These are phyloP conservation scores for Neodon shergylaensis DNA, from an alignment of 2,113 vertebrate species.

Conservation along the genomic window DNA sequence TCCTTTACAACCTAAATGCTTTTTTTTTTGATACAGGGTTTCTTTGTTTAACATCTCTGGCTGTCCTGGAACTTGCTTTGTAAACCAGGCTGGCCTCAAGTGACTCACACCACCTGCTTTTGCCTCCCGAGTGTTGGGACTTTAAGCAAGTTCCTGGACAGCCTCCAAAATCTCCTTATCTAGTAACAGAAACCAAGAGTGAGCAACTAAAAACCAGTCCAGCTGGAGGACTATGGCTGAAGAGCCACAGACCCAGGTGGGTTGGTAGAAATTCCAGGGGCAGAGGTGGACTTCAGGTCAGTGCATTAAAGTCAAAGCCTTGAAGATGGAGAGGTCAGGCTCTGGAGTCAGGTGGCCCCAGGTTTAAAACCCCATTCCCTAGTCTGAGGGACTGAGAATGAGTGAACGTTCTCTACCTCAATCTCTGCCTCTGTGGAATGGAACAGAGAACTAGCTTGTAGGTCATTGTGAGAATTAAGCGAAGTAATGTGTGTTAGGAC, in stretches of 20 bases:
- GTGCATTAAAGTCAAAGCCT: background rate
- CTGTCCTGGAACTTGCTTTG: background rate
- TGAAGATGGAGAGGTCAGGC: background rate
- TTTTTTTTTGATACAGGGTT: background rate
- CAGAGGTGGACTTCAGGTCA: background rate
- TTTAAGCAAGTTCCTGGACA: background rate
- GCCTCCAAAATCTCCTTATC: background rate
- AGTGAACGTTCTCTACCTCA: background rate
- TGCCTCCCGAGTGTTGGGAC: background rate
- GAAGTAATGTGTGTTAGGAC: background rate
- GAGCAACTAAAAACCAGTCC: background rate
- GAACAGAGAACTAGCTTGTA: background rate
- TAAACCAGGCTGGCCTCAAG: background rate
- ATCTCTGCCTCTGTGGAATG: background rate
- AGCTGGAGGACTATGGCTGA: background rate
- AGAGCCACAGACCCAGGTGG: background rate
- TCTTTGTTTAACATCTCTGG: background rate
- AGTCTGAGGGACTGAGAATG: background rate
- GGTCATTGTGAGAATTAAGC: background rate
- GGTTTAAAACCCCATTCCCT: background rate
- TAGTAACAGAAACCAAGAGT: background rate
- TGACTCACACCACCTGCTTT: background rate
- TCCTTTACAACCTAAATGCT: background rate
- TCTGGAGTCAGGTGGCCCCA: background rate
- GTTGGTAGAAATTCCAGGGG: background rate